A percentile compares a stretch with the other conserved stretches of the same genome.
phyloP scores from a whole-genome alignment of 2,888 invertebrate genomes.

The Myopa tessellatipennis region DNA sequence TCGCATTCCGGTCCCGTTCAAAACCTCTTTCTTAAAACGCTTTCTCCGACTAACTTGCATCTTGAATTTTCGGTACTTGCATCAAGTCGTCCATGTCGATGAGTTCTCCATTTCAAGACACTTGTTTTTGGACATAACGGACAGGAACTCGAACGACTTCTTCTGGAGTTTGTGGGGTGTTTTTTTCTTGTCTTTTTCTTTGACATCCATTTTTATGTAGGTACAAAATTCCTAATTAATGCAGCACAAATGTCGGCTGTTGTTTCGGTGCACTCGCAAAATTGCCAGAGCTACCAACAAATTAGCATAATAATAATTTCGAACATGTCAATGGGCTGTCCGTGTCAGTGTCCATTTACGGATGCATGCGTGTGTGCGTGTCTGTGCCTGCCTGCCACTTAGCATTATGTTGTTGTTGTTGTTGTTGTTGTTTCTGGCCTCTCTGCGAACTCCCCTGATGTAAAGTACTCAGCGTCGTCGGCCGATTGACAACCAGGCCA shows the following conservation, averaged over 20 bases:
- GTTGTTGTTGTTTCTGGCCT: neutral
- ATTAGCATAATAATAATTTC: conserved; percentile 45
- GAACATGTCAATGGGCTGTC: conserved; percentile 20
- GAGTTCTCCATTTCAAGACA: too few relatives aligned
- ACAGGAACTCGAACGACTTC: neutral
- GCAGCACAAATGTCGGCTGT: conserved; percentile 27
- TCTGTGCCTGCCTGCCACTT: conserved; percentile 20
- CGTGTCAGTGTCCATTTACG: neutral
- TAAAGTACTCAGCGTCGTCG: neutral
- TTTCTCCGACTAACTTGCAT: too few relatives aligned
- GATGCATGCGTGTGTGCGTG: conserved; percentile 7
- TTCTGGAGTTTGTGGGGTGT: neutral
- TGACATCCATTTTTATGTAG: neutral
- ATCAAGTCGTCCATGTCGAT: too few relatives aligned
- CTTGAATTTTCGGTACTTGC: too few relatives aligned
- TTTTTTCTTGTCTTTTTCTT: too few relatives aligned
- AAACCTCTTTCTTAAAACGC: too few relatives aligned
- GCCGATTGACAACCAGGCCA: conserved; percentile 28
- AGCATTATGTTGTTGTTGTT: conserved; percentile 18
- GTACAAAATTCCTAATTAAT: conserved; percentile 44
- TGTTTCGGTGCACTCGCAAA: conserved; percentile 40
- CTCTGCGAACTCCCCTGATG: neutral
- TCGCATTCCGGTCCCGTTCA: too few relatives aligned
- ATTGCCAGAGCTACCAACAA: conserved; percentile 42
- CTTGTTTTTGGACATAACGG: too few relatives aligned